Evolutionary conservation across 2,797 vertebrate species (phyloP), one percentile per base, ranked within the genome.

Genomic region (Falco columbarius): DNA sequence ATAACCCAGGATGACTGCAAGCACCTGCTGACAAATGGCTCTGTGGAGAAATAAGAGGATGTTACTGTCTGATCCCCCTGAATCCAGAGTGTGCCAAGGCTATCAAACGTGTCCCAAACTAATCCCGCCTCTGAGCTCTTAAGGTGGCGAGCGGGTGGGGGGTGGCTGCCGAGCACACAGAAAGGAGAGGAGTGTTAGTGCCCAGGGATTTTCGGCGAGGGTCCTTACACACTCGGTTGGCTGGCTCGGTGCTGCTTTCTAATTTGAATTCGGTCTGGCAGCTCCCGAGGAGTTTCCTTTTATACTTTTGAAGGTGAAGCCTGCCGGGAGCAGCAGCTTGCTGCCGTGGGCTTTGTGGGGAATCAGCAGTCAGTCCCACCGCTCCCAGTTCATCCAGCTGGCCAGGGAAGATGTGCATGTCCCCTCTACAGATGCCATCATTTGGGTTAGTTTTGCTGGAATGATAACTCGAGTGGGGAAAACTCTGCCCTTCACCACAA

Each of bases 11-110:
- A 62, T 46, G 54, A n/a, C 79, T 29, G 56, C 1, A 6, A 87
- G 52, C 75, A 74, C 49, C 83, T 92, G 86, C 81, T 91, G 88
- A 89, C 76, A 72, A 88, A 84, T 54, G 81, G 61, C 65, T 87
- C 73, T 58, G 13, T n/a, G 26, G 72, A 90, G 92, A 81, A 83
- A 77, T 40, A 89, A 82, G 68, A 74, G 85, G 46, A 68, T 89
- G 62, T 38, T 44, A 58, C 86, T 63, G 63, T 73, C 89, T 73
- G 68, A 79, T 80, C 81, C 55, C 36, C 38, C 66, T 62, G 56
- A 67, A 72, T 9, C 24, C 0, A 40, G 44, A 72, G 38, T 3
- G 3, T 51, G 51, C 58, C 47, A 68, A 73, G 47, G 79, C 59
- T 89, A 66, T 62, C 81, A 67, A 19, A 71, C 1, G 0, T 52